phyloP scores from a whole-genome alignment of 2,888 invertebrate species.

The Meliscaeva auricollis region DNA sequence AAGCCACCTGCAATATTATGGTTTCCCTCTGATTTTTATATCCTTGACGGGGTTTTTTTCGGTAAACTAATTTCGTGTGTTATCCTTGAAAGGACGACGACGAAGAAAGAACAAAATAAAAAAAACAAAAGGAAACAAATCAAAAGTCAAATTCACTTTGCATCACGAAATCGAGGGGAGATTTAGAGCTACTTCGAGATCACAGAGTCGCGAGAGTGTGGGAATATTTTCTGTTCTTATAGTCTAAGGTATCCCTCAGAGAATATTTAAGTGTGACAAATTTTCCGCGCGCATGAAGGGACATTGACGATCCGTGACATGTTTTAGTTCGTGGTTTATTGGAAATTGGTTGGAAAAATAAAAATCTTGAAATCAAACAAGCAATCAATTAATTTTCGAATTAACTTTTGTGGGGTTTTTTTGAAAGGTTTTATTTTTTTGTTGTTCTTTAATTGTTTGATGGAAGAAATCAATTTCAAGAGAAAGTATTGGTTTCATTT shows the following conservation, averaged over 20 bases:
- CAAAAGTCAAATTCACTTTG: constrained; percentile 72
- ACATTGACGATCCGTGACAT: constrained; percentile 70
- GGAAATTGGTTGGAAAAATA: constrained; percentile 61
- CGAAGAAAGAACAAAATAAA: constrained; percentile 13
- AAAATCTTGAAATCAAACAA: constrained; percentile 58
- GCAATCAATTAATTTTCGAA: constrained; percentile 70
- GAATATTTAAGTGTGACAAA: constrained; percentile 38
- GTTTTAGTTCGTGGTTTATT: constrained; percentile 65
- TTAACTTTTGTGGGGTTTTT: constrained; percentile 8
- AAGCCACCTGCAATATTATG: constrained; percentile 71
- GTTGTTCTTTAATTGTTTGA: not conserved
- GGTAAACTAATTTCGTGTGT: constrained; percentile 40
- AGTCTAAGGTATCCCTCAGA: not conserved
- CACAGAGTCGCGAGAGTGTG: constrained; percentile 48
- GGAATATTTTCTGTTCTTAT: constrained; percentile 66
- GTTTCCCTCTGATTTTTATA: constrained; percentile 66
- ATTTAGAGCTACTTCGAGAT: constrained; percentile 1
- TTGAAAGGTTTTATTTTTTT: not conserved
- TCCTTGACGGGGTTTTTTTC: constrained; percentile 26
- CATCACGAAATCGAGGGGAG: constrained; percentile 67
- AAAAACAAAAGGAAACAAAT: constrained; percentile 58
- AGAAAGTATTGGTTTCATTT: constrained; percentile 18
- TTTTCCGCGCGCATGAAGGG: constrained; percentile 64
- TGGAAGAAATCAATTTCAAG: constrained; percentile 30
- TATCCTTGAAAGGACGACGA: constrained; percentile 10